Percentiles rank a stretch among this genome's conserved stretches.
phyloP scores from a whole-genome alignment of 1,140 invertebrate genomes.

The Drosophila eugracilis region DNA sequence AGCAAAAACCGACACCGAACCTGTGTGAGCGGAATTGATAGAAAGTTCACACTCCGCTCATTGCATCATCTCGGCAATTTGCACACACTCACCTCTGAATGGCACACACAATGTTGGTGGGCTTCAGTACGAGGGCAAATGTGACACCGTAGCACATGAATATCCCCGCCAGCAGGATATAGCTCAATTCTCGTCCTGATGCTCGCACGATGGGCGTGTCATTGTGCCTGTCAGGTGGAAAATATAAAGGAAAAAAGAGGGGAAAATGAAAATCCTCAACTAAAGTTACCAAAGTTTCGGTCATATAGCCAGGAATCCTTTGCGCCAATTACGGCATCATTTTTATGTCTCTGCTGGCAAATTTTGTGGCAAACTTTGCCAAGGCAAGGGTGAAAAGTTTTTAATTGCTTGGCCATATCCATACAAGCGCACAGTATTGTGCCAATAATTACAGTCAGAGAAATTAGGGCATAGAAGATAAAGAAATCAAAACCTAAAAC shows the following conservation, averaged over 20 bases:
- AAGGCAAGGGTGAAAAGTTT: conserved; percentile 45
- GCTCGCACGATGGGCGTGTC: conserved; percentile 96
- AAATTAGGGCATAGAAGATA: too few relatives aligned
- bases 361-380: conserved; percentile 27
- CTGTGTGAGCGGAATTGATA: conserved; percentile 83
- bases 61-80: conserved; percentile 8
- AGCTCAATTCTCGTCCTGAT: conserved; percentile 94
- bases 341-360: conserved; percentile 19
- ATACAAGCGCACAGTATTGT: conserved; percentile 5
- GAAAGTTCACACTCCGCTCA: neutral
- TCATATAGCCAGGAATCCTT: conserved; percentile 9
- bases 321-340: conserved; percentile 25
- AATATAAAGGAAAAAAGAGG: neutral
- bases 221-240: conserved; percentile 87
- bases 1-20: conserved; percentile 94
- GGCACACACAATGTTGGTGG: conserved; percentile 90
- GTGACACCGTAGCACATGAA: conserved; percentile 95
- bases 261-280: too few relatives aligned
- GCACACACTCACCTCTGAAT: conserved; percentile 88
- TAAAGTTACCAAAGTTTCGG: conserved; percentile 7
- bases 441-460: conserved; percentile 10
- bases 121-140: conserved; percentile 92
- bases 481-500: neutral
- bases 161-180: conserved; percentile 94
- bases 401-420: conserved; percentile 55